Base-by-base conservation (phyloP, 1,140 invertebrate species). In the Tetragonula clypearis region DNA sequence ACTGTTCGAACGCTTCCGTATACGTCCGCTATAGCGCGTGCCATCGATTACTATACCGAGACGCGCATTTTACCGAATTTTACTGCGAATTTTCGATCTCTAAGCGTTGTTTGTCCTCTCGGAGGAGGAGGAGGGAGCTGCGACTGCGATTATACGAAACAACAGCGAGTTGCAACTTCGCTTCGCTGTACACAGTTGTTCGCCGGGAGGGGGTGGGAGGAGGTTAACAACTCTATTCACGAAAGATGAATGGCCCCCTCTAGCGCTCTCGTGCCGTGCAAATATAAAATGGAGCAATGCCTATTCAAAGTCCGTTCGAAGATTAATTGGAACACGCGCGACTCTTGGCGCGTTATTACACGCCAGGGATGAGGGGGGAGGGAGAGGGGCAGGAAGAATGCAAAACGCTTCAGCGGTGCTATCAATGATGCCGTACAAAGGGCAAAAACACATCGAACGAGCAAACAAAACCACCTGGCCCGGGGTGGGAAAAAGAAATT, bases 291-390 rank as follows among this genome's bases (percentile, higher is more conserved):
- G 71, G 49, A 19, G 41, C 23, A 53, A 55, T n/a, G n/a, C 71
- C 23, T 19, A n/a, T 73, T 73, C 49, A n/a, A 73, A 73, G n/a
- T 73, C 53, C 15, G 71, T 53, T 73, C 71, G 49, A 55, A 73
- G 71, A 55, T 73, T 73, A 73, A 73, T 73, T 73, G 71, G 35
- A 73, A 73, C 71, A 55, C 49, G 69, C 49, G 69, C 19, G 30
- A 69, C 68, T 41, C 11, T 4, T 49, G 69, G 12, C 69, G 17
- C 41, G 30, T 72, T 72, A 49, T 49, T 49, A 49, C 21, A 41
- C 17, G 15, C 69, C 3, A 0, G 6, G 21, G n/a, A 8, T 1
- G 21, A 41, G 19, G n/a, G 26, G 2, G 35, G 35, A 35, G 35
- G 3, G 35, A 35, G 35, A 4, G 11, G 5, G 0, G 14, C 41